Percentiles rank a stretch among this genome's conserved stretches.
These are phyloP conservation scores for Auanema sp. DNA, from an alignment of 2,888 invertebrate species.

Conservation along the genomic window DNA sequence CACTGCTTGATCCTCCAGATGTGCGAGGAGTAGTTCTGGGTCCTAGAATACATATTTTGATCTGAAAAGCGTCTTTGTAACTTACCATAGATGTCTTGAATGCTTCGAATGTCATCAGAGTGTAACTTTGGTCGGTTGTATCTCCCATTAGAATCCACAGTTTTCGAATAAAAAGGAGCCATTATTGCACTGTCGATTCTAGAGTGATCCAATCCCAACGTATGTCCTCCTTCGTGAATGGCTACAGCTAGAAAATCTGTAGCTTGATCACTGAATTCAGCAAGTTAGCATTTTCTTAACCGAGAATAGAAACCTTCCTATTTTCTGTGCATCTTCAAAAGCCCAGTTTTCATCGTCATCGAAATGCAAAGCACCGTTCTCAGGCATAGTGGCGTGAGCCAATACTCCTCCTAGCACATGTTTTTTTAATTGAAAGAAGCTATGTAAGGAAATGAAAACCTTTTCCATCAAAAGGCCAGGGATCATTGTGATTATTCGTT, in stretches of 20 bases:
- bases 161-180: slow-evolving; percentile 62
- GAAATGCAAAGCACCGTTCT: slow-evolving; percentile 61
- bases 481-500: slow-evolving; percentile 55
- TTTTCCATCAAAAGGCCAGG: slow-evolving; percentile 61
- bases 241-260: slow-evolving; percentile 61
- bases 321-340: slow-evolving; percentile 55
- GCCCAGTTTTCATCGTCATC: slow-evolving; percentile 63
- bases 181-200: slow-evolving; percentile 59
- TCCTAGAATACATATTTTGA: slow-evolving; percentile 11
- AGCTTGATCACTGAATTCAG: slow-evolving; percentile 27
- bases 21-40: slow-evolving; percentile 10
- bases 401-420: slow-evolving; percentile 55
- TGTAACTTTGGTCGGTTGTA: slow-evolving; percentile 55
- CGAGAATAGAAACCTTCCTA: slow-evolving; percentile 24
- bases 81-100: slow-evolving; percentile 60
- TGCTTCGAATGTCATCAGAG: slow-evolving; percentile 52
- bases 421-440: slow-evolving; percentile 6
- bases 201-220: slow-evolving; percentile 46
- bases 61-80: not conserved
- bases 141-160: slow-evolving; percentile 52
- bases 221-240: slow-evolving; percentile 60
- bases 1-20: slow-evolving; percentile 10
- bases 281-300: not conserved
- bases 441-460: slow-evolving; percentile 26
- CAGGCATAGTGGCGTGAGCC: slow-evolving; percentile 63